Evolutionary conservation across 2,797 vertebrate species (phyloP).

Genomic region (Synaphobranchus kaupii): DNA sequence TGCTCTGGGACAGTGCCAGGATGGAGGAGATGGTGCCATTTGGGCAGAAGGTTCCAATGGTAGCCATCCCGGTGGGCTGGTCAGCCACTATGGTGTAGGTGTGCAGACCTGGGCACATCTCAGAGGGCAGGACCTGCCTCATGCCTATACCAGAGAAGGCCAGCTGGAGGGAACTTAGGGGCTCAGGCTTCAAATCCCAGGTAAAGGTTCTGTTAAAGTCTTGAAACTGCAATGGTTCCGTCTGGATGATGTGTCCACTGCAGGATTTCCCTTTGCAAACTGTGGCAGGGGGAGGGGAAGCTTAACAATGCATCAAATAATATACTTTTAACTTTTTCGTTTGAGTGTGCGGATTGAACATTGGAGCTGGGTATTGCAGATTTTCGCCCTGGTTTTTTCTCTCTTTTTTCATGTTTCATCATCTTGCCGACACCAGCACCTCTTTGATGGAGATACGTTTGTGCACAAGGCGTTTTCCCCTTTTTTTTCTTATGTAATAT

Average conservation of each 20-base stretch:
- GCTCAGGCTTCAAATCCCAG: conserved; percentile 77
- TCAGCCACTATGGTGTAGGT: conserved; percentile 72
- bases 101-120: conserved; percentile 73
- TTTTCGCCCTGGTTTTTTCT: too few relatives aligned
- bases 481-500: too few relatives aligned
- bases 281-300: conserved; percentile 34
- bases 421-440: too few relatives aligned
- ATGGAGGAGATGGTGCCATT: conserved; percentile 63
- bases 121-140: conserved; percentile 75
- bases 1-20: conserved; percentile 57
- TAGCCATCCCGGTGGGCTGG: conserved; percentile 42
- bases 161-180: conserved; percentile 68
- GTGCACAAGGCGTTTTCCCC: too few relatives aligned
- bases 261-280: conserved; percentile 67
- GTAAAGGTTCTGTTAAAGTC: conserved; percentile 80
- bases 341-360: too few relatives aligned
- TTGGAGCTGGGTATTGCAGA: too few relatives aligned
- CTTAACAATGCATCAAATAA: background rate
- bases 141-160: conserved; percentile 78
- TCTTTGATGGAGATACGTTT: too few relatives aligned
- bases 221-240: conserved; percentile 67
- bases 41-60: conserved; percentile 70
- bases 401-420: too few relatives aligned
- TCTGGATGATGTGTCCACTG: conserved; percentile 68
- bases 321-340: too few relatives aligned